These are phyloP conservation scores for Miniopterus natalensis DNA, from an alignment of 2,113 vertebrate genomes.

Conservation along the genomic window DNA sequence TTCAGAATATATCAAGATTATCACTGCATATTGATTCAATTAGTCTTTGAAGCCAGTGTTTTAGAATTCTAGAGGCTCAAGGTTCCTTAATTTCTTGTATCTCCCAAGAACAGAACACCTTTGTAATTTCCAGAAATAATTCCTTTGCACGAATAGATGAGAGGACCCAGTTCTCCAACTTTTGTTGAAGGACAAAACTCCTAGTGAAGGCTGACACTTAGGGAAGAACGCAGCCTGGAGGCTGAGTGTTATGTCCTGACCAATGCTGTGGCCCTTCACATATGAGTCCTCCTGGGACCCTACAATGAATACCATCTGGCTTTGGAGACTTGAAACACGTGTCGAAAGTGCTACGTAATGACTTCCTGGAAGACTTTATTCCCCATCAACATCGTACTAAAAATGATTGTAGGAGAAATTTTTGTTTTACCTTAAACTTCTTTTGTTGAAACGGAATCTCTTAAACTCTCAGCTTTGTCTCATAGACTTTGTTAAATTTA, in stretches of 20 bases:
- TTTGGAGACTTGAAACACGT: constrained; percentile 43
- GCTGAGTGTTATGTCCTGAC: constrained; percentile 53
- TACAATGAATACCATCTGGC: constrained; percentile 79
- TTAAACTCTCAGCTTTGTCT: constrained; percentile 35
- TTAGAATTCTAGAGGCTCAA: constrained; percentile 69
- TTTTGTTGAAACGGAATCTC: constrained; percentile 62
- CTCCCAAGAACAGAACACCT: constrained; percentile 65
- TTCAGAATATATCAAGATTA: constrained; percentile 77
- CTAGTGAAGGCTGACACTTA: constrained; percentile 6
- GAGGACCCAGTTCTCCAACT: constrained; percentile 56
- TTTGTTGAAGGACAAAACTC: constrained; percentile 57
- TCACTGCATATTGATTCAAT: constrained; percentile 76
- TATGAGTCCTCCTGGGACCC: constrained; percentile 35
- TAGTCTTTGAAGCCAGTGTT: constrained; percentile 77
- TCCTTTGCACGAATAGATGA: constrained; percentile 62
- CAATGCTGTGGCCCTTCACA: constrained; percentile 27
- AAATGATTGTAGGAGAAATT: constrained; percentile 71
- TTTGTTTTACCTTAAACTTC: constrained; percentile 70
- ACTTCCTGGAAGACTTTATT: constrained; percentile 74
- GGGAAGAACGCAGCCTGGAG: neutral
- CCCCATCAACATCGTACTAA: constrained; percentile 58
- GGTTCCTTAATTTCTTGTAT: constrained; percentile 68
- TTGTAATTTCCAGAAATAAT: constrained; percentile 77
- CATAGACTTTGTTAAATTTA: constrained; percentile 38
- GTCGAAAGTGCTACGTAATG: constrained; percentile 56